Evolutionary conservation across 2,113 vertebrate genomes (phyloP).

Genomic region (Recurvirostra avosetta): DNA sequence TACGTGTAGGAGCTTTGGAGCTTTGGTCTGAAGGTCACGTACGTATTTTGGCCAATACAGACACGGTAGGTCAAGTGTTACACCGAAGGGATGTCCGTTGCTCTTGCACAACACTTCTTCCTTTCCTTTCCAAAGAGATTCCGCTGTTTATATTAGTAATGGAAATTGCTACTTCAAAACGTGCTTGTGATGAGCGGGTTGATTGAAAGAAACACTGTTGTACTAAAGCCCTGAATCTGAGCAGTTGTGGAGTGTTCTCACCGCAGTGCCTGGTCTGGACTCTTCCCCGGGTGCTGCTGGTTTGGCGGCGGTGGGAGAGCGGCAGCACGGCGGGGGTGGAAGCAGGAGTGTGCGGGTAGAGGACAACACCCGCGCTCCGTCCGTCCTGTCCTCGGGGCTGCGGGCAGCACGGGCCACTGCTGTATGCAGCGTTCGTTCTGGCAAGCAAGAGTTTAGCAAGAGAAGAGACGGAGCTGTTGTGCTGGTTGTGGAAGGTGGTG

Average conservation of each 20-base stretch:
- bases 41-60: accelerated
- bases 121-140: background rate
- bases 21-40: background rate
- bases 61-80: accelerated
- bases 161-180: background rate
- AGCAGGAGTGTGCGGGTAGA: background rate
- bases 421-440: accelerated
- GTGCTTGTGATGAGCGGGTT: background rate
- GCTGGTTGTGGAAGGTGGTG: too few relatives aligned
- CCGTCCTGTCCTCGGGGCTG: accelerated
- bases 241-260: too few relatives aligned
- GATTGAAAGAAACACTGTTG: background rate
- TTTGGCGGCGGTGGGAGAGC: too few relatives aligned
- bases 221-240: accelerated
- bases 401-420: background rate
- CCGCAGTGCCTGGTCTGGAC: background rate
- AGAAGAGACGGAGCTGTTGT: background rate
- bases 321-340: background rate
- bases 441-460: background rate
- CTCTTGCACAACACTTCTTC: background rate
- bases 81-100: accelerated
- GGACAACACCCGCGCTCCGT: accelerated
- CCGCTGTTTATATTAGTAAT: background rate
- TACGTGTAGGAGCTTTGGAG: background rate
- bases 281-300: accelerated